Conservation (phyloP, 2,113 vertebrate genomes). For the Chloropsis cyanopogon region DNA sequence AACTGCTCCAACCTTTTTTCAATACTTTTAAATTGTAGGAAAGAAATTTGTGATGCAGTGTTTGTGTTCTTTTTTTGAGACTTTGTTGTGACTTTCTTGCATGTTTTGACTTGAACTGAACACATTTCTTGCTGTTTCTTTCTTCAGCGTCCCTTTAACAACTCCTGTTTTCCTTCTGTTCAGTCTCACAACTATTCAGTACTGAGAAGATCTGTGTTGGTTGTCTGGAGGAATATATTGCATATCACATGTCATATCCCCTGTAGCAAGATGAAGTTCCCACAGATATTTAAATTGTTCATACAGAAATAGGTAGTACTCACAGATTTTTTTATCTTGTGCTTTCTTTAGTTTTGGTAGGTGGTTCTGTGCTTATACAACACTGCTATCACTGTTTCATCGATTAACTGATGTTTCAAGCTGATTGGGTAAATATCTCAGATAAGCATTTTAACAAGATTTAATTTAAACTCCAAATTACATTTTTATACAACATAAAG, state of each 20-base stretch:
- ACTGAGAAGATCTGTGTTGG: neutral
- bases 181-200: neutral
- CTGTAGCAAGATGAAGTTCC: neutral
- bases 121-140: neutral
- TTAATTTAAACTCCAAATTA: conserved; percentile 25
- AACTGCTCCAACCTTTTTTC: neutral
- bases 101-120: conserved; percentile 24
- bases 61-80: neutral
- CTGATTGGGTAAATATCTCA: neutral
- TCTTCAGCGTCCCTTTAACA: neutral
- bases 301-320: neutral
- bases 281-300: neutral
- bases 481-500: conserved; percentile 10
- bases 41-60: neutral
- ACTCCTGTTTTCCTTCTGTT: neutral
- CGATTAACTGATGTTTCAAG: neutral
- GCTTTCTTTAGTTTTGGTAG: neutral
- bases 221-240: neutral
- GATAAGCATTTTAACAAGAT: conserved; percentile 11
- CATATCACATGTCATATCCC: neutral
- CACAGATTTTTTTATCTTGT: neutral
- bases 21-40: neutral
- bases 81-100: neutral
- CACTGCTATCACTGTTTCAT: neutral
- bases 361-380: neutral